Conservation (phyloP, 2,113 vertebrate genomes). For the Actenoides hombroni region DNA sequence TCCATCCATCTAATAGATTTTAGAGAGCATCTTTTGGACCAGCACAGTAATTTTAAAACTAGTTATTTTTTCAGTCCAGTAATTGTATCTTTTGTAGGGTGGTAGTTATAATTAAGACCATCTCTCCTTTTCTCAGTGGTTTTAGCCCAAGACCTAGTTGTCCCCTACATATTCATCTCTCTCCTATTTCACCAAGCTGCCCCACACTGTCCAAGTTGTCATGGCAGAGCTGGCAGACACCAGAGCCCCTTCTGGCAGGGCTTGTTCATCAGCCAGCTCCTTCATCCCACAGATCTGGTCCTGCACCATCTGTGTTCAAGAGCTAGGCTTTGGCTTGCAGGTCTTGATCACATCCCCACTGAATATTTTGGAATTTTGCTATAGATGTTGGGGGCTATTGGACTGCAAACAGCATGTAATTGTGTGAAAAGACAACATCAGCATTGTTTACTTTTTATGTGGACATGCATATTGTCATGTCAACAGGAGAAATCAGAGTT, state of each 20-base stretch:
- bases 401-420: neutral
- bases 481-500: neutral
- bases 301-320: neutral
- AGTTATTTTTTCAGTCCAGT: neutral
- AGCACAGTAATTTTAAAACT: neutral
- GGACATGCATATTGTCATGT: neutral
- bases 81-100: neutral
- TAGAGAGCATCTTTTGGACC: neutral
- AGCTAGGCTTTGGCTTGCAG: neutral
- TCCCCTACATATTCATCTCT: neutral
- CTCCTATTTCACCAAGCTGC: neutral
- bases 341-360: neutral
- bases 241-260: neutral
- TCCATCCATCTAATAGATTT: neutral
- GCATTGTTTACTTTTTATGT: neutral
- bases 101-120: neutral
- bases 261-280: neutral
- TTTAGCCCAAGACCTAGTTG: neutral
- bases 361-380: neutral
- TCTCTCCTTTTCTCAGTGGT: neutral
- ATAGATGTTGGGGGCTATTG: neutral
- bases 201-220: neutral
- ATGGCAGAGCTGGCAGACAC: neutral
- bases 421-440: neutral
- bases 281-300: neutral